Evolutionary conservation across 2,797 vertebrate species (phyloP), one percentile per base, ranked within the genome.

Genomic region (Sebastes goodei): DNA sequence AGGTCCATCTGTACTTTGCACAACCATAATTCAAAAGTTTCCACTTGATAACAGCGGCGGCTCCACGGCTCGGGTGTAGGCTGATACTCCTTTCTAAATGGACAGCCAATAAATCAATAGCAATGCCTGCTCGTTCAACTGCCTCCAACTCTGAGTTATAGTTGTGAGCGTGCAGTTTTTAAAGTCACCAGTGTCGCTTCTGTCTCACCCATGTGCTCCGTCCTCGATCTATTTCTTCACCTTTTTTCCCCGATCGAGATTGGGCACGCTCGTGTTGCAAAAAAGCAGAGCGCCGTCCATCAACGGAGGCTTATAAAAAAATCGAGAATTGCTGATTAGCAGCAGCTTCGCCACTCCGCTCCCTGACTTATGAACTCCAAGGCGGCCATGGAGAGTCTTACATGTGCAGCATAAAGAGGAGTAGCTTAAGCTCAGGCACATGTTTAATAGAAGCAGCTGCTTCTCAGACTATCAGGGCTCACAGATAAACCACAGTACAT

Each of bases 81-180:
- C 80, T 73, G 86, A 90, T 79, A 71, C 86, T 88, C 70, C 23
- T 60, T 81, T 84, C 86, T 87, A 84, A 92, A 92, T 76, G 84
- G 83, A 78, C 83, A 65, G 61, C 86, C 83, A 55, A 80, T 90
- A 89, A 92, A 93, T 91, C 93, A 84, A 83, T 89, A 88, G 76
- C 78, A 67, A 35, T 27, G 75, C 65, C 64, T 29, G 65, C 64
- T 72, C 53, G 29, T 88, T 88, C 70, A 61, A 64, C 85, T 64
- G 80, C 80, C 80, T 88, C 89, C 67, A 15, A 33, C 71, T 71
- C 63, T 73, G 86, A 90, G 76, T 87, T 89, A 75, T 71, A 86
- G 78, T 75, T 85, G 71, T 71, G 71, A 89, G 72, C 69, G 72
- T 84, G 88, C 90, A 87, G 65, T 84, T 91, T 90, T 76, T 73